Evolutionary conservation across 2,888 invertebrate genomes (phyloP).

Genomic region (Acanthosepion lycidas): DNA sequence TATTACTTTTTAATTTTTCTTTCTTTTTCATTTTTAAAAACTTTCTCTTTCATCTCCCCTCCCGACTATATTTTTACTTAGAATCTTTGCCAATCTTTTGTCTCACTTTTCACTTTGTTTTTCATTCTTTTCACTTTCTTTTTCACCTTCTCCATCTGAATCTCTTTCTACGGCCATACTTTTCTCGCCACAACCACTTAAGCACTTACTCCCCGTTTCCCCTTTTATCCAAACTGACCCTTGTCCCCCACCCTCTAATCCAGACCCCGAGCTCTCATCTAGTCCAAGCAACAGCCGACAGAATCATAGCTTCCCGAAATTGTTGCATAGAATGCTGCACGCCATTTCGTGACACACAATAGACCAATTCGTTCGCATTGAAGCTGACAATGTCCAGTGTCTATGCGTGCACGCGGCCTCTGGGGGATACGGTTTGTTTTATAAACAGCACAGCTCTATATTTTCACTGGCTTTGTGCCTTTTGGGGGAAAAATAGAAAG

Average conservation of each 20-base stretch:
- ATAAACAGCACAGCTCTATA: neutral
- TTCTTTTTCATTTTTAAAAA: neutral
- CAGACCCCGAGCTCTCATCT: neutral
- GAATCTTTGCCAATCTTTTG: neutral
- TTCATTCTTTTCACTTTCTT: neutral
- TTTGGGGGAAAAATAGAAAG: neutral
- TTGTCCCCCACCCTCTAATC: neutral
- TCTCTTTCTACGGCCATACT: neutral
- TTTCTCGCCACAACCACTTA: neutral
- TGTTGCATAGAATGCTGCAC: neutral
- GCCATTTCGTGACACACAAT: constrained; percentile 6
- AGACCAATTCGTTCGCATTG: neutral
- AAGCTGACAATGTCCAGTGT: neutral
- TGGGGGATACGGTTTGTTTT: neutral
- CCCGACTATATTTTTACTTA: too few species aligned
- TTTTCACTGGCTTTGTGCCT: neutral
- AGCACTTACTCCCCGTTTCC: neutral
- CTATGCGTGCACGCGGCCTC: neutral
- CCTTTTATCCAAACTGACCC: neutral
- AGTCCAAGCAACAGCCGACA: neutral
- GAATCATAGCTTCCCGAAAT: neutral
- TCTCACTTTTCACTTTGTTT: neutral
- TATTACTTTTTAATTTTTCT: neutral
- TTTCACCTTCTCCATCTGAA: neutral
- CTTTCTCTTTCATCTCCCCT: too few species aligned